Conservation (phyloP, 2,888 invertebrate species). For the Mythimna ferrago region DNA sequence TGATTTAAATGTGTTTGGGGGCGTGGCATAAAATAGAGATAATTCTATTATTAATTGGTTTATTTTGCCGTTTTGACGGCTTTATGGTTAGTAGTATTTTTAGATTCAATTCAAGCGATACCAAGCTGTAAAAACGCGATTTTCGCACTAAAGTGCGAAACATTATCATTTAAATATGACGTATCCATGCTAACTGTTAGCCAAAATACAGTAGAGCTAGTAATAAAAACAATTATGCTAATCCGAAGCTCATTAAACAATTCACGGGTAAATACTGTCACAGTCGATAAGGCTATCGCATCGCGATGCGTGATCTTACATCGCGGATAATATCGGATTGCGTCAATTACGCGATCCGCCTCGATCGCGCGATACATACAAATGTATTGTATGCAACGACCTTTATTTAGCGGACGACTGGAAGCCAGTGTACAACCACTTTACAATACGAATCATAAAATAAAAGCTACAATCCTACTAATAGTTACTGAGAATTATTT, state of each 20-base stretch:
- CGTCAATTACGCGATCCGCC: constrained; percentile 89
- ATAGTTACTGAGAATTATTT: constrained; percentile 43
- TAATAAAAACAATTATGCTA: constrained; percentile 82
- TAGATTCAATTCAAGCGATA: neutral
- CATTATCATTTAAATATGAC: constrained; percentile 8
- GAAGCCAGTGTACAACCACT: constrained; percentile 52
- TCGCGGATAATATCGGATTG: constrained; percentile 87
- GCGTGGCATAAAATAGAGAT: constrained; percentile 51
- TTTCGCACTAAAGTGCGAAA: constrained; percentile 2
- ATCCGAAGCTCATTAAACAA: constrained; percentile 83
- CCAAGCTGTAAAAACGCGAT: neutral
- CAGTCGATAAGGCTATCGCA: constrained; percentile 85
- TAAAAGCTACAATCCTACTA: constrained; percentile 52
- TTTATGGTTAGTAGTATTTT: constrained; percentile 3
- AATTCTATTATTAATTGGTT: constrained; percentile 39
- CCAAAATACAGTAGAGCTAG: constrained; percentile 46
- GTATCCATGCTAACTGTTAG: constrained; percentile 7
- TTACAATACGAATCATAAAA: constrained; percentile 60
- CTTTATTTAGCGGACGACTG: constrained; percentile 74
- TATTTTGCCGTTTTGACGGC: constrained; percentile 16
- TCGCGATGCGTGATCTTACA: constrained; percentile 84
- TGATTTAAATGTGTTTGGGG: constrained; percentile 47
- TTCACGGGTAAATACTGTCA: constrained; percentile 84
- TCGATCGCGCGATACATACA: constrained; percentile 87
- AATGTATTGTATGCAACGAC: constrained; percentile 84